Evolutionary conservation across 2,113 vertebrate genomes (phyloP).

Genomic region (Eretmochelys imbricata): DNA sequence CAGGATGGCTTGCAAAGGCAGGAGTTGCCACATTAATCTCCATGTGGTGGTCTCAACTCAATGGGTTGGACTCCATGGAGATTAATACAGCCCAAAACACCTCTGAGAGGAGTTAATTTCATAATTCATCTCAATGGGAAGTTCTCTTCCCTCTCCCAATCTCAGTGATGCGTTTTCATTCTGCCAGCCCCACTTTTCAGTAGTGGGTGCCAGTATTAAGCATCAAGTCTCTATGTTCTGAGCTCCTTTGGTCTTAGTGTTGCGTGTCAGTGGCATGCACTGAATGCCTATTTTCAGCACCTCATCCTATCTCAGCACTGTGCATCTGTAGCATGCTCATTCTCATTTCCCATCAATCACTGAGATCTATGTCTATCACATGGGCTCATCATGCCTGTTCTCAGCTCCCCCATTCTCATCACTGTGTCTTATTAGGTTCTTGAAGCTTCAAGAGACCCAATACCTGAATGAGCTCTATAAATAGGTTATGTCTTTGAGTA

Average conservation of each 20-base stretch:
- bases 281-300: neutral
- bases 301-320: neutral
- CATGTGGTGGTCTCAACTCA: neutral
- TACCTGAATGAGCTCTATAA: neutral
- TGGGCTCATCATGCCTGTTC: neutral
- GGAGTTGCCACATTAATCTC: neutral
- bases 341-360: neutral
- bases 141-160: neutral
- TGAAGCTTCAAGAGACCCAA: neutral
- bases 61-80: neutral
- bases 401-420: neutral
- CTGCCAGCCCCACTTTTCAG: neutral
- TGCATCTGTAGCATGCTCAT: accelerated
- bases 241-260: neutral
- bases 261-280: neutral
- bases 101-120: neutral
- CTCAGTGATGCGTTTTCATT: accelerated
- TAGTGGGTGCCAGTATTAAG: neutral
- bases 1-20: neutral
- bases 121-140: neutral
- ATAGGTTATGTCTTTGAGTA: neutral
- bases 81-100: neutral
- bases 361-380: neutral
- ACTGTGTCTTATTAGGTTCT: neutral
- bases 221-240: neutral